Percentiles rank a stretch among this genome's conserved stretches.
Evolutionary conservation across 92 coral and sea anemone species (phyloP).

Genomic region (Phenganax stokvisi): DNA sequence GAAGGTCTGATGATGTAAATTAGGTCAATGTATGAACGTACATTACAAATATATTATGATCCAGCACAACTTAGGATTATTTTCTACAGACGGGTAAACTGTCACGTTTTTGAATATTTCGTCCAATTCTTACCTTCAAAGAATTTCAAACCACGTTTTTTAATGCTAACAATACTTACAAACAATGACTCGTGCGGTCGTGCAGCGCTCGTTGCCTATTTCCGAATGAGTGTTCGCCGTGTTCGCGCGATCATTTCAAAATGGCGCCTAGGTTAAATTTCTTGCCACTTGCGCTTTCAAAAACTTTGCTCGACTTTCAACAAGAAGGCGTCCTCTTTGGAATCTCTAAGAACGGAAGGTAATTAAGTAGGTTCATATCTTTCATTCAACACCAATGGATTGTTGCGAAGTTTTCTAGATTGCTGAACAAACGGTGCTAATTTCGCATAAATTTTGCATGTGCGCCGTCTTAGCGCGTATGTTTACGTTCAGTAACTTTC

Average conservation of each 20-base stretch:
- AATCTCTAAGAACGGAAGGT: slow-evolving; percentile 87
- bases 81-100: no score
- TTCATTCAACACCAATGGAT: background rate
- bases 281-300: slow-evolving; percentile 57
- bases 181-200: no score
- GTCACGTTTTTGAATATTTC: no score
- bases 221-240: no score
- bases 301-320: slow-evolving; percentile 72
- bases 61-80: no score
- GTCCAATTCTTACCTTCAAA: no score
- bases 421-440: background rate
- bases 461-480: background rate
- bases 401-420: background rate
- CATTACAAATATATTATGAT: no score
- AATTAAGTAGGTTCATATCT: slow-evolving; percentile 1
- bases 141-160: no score
- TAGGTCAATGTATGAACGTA: no score
- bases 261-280: slow-evolving; percentile 53
- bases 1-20: no score
- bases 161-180: no score
- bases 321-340: slow-evolving; percentile 78
- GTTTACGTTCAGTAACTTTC: background rate
- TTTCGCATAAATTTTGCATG: background rate
- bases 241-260: slow-evolving; percentile 32
- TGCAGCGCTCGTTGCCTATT: no score